These are phyloP conservation scores for Parauchenoglanis ngamensis DNA, from an alignment of 2,797 vertebrate genomes.

Conservation along the genomic window DNA sequence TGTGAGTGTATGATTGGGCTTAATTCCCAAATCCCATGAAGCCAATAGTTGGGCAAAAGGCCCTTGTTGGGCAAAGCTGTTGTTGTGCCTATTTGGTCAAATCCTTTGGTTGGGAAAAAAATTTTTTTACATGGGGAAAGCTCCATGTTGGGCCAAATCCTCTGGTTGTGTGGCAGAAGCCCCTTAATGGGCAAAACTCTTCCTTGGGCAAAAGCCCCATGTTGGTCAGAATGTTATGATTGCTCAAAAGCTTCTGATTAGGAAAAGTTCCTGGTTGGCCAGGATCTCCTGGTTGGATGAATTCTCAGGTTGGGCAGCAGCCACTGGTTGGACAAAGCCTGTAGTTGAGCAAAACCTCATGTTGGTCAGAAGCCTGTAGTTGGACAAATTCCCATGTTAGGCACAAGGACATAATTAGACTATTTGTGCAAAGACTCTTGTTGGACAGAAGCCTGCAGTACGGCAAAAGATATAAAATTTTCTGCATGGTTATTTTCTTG, in stretches of 20 bases:
- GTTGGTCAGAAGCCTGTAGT: not conserved
- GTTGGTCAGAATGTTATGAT: not conserved
- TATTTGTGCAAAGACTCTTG: not conserved
- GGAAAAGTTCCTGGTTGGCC: not conserved
- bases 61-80: not conserved
- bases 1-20: not conserved
- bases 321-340: not conserved
- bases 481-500: not conserved
- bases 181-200: not conserved
- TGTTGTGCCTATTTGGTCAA: not conserved
- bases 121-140: not conserved
- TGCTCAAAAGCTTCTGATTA: conserved; percentile 8
- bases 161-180: not conserved
- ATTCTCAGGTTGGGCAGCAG: not conserved
- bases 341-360: not conserved
- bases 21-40: not conserved
- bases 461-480: not conserved
- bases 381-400: not conserved
- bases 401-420: not conserved
- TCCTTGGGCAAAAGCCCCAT: not conserved
- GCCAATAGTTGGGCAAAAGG: not conserved
- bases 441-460: not conserved
- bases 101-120: not conserved
- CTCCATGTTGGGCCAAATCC: not conserved
- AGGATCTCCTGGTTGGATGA: not conserved